Base-by-base conservation (phyloP, 1,140 invertebrate genomes). In the Tetraneura akinire region DNA sequence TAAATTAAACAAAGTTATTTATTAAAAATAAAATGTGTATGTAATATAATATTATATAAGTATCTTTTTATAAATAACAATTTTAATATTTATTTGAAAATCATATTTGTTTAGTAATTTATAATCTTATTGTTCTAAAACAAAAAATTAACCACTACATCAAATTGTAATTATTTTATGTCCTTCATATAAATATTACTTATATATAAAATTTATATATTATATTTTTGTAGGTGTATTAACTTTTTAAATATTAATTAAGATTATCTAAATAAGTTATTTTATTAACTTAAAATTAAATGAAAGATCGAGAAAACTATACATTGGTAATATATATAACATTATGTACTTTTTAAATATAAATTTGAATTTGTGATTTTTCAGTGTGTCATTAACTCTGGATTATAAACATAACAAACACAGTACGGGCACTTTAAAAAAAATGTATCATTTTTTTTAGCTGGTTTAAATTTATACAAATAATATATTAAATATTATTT, bases 401-500 rank as follows among this genome's bases (percentile, higher is more conserved):
- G 74, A 62, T 62, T 78, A 78, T 78, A 78, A n/a, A 78, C 74
- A 78, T 78, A 32, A 23, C 53, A 45, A 45, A 62, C 21, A 78
- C 23, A 78, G 16, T 57, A 78, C 51, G 57, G 26, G 55, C 57
- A 78, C 45, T 62, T 23, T 29, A 62, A 42, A 51, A 51, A 62
- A 42, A 51, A 51, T 29, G 49, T 49, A 70, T 49, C 66, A 13
- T 45, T 29, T 51, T 71, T 71, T 71, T 51, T 51, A 51, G 23
- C 47, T 71, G 51, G 68, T 71, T 32, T 18, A 29, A 32, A 49
- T 51, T 5, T 71, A 26, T 71, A 71, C 68, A 71, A 71, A 71
- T 29, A 29, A 26, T 21, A 1, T 70, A 51, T 4, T 29, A 70
- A 49, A 51, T 29, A 47, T 51, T 71, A 26, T 4, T 4, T 8